Conservation (phyloP, 2,113 vertebrate species). For the Nothocercus julius region DNA sequence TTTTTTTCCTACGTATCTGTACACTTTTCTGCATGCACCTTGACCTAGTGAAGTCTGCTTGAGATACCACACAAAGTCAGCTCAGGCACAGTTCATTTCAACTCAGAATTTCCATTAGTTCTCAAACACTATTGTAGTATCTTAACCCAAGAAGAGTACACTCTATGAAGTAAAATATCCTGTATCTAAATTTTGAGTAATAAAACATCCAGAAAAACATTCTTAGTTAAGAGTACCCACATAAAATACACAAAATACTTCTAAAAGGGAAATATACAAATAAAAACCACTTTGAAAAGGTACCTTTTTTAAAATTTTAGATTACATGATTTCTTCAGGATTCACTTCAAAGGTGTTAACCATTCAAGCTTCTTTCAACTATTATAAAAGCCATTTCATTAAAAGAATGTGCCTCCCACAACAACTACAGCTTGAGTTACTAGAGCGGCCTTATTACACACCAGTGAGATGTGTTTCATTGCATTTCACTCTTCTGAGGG, state of each 20-base stretch:
- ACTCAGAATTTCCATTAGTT: neutral
- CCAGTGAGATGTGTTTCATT: neutral
- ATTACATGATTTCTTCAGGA: neutral
- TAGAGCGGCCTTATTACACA: neutral
- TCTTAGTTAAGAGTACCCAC: neutral
- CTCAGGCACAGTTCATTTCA: neutral
- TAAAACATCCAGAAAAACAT: neutral
- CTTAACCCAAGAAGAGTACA: neutral
- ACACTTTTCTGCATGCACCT: neutral
- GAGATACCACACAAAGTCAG: neutral
- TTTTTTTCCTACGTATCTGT: neutral
- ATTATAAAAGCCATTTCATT: neutral
- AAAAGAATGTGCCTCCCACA: neutral
- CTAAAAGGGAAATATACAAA: neutral
- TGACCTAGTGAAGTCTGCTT: neutral
- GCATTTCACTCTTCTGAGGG: neutral
- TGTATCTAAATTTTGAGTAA: neutral
- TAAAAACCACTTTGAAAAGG: neutral
- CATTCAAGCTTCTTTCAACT: neutral
- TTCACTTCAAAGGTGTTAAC: neutral
- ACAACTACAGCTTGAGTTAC: neutral
- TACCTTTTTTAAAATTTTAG: neutral
- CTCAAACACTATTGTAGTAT: neutral
- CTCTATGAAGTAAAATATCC: neutral
- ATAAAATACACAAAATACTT: neutral